Evolutionary conservation across 1,140 invertebrate species (phyloP).

Genomic region (Hormaphis cornu): DNA sequence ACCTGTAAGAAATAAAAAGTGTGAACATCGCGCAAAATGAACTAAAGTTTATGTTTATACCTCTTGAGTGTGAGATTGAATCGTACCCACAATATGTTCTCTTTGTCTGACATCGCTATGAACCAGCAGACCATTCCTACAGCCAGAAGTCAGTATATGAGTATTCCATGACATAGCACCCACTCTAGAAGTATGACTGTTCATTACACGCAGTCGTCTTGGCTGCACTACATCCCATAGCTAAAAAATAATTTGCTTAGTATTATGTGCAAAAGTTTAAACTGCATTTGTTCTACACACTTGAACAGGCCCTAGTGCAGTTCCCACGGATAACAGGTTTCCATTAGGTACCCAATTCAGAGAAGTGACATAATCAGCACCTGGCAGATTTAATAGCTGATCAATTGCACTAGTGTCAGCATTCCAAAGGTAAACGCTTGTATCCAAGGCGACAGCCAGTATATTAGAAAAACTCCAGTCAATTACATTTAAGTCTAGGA

Average conservation of each 20-base stretch:
- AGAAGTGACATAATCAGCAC: conserved; percentile 75
- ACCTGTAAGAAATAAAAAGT: conserved; percentile 46
- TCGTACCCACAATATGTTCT: conserved; percentile 66
- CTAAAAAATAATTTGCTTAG: conserved; percentile 41
- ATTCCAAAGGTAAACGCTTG: conserved; percentile 91
- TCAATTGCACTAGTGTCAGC: conserved; percentile 73
- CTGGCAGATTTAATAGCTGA: conserved; percentile 68
- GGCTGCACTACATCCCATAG: conserved; percentile 65
- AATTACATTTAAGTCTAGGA: conserved; percentile 82
- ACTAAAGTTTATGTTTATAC: conserved; percentile 36
- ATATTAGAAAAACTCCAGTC: conserved; percentile 93
- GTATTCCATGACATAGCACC: conserved; percentile 86
- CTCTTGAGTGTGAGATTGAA: conserved; percentile 75
- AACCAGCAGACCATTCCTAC: conserved; percentile 76
- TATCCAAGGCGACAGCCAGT: conserved; percentile 80
- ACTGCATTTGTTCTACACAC: conserved; percentile 16
- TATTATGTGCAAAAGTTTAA: neutral
- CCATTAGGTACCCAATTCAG: conserved; percentile 88
- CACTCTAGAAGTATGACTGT: conserved; percentile 72
- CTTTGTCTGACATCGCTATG: conserved; percentile 90
- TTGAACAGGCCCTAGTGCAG: conserved; percentile 41
- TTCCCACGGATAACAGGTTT: conserved; percentile 78
- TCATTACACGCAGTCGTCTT: conserved; percentile 57
- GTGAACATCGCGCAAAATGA: too few species aligned
- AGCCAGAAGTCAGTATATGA: conserved; percentile 75